A percentile compares a stretch with the other conserved stretches of the same genome.
Evolutionary conservation across 2,888 invertebrate genomes (phyloP).

Genomic region (Cantharis nigra): DNA sequence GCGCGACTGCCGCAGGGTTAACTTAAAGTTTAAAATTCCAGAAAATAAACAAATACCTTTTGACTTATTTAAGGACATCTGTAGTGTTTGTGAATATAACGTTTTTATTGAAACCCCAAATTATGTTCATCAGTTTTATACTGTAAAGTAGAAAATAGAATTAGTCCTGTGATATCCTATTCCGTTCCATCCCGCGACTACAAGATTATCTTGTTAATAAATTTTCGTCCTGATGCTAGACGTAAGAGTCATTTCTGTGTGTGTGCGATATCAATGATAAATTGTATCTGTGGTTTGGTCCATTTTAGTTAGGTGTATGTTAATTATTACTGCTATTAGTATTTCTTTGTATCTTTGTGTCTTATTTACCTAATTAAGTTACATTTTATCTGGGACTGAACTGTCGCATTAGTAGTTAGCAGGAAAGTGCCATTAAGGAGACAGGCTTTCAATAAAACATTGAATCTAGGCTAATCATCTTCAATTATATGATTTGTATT

Average conservation of each 20-base stretch:
- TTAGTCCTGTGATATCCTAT: background rate
- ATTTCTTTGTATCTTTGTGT: too few species aligned
- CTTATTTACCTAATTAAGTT: too few species aligned
- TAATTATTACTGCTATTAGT: too few species aligned
- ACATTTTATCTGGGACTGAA: too few species aligned
- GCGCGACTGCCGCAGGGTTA: too few species aligned
- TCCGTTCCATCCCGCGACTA: background rate
- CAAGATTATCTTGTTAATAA: background rate
- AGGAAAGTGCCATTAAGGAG: too few species aligned
- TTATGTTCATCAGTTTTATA: background rate
- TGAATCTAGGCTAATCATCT: too few species aligned
- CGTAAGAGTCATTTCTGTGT: background rate
- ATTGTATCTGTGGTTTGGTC: background rate
- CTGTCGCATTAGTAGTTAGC: too few species aligned
- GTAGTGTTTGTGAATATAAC: background rate
- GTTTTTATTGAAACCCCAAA: background rate
- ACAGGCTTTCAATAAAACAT: too few species aligned
- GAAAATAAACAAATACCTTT: background rate
- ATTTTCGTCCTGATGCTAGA: background rate
- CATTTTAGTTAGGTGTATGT: background rate
- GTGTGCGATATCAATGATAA: background rate
- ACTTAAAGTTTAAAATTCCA: too few species aligned
- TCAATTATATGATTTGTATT: too few species aligned
- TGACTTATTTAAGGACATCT: background rate
- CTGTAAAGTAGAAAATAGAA: background rate